Conservation (phyloP, 1,140 invertebrate genomes). For the Cyclina sinensis region DNA sequence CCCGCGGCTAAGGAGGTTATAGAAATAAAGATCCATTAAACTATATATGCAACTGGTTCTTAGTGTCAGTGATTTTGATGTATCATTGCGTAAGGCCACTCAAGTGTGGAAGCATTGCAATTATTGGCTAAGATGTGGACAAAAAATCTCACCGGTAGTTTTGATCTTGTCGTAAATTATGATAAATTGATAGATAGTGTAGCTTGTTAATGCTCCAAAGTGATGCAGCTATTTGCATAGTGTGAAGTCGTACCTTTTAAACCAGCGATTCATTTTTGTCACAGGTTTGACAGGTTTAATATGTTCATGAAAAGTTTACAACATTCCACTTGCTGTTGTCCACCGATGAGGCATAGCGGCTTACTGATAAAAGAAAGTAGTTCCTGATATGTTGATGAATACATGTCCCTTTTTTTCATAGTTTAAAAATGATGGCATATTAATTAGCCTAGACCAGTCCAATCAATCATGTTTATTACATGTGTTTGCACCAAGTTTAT, state of each 20-base stretch:
- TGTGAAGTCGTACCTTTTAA: background rate
- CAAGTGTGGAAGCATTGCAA: slow-evolving; percentile 18
- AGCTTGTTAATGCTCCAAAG: background rate
- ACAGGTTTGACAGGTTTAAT: background rate
- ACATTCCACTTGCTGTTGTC: background rate
- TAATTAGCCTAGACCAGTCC: background rate
- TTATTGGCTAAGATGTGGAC: slow-evolving; percentile 54
- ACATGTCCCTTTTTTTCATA: no score
- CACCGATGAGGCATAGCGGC: background rate
- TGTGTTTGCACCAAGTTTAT: background rate
- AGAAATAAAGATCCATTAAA: slow-evolving; percentile 55
- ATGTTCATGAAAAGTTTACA: background rate
- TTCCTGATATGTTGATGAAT: background rate
- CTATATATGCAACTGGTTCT: slow-evolving; percentile 7
- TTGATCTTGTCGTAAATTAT: slow-evolving; percentile 53
- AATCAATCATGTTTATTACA: background rate
- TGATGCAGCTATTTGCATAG: slow-evolving; percentile 54
- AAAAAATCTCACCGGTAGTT: slow-evolving; percentile 10
- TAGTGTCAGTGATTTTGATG: slow-evolving; percentile 57
- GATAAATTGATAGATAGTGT: slow-evolving; percentile 65
- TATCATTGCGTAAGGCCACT: slow-evolving; percentile 54
- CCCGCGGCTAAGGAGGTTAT: slow-evolving; percentile 44
- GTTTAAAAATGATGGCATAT: background rate
- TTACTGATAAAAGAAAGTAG: background rate
- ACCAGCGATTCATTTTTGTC: background rate